These are phyloP conservation scores for Aplidium turbinatum DNA, from an alignment of 23 tunicate genomes.

Conservation along the genomic window DNA sequence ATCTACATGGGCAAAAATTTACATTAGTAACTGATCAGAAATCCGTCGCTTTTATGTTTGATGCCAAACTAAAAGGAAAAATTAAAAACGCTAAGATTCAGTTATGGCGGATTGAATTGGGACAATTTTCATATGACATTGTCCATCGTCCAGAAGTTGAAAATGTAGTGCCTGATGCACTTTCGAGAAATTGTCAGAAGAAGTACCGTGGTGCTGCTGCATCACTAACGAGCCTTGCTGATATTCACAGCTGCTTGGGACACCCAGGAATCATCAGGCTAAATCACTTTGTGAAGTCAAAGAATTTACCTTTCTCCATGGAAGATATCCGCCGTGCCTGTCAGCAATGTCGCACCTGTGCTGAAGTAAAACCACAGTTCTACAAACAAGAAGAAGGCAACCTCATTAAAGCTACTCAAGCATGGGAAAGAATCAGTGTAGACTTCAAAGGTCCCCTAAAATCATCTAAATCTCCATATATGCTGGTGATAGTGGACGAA, in stretches of 20 bases:
- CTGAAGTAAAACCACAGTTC: conserved; percentile 22
- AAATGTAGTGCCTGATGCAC: conserved; percentile 2
- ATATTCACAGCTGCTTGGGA: conserved; percentile 1
- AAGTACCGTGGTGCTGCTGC: not conserved
- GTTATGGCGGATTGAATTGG: conserved; percentile 34
- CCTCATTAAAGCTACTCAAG: not conserved
- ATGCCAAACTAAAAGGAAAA: conserved; percentile 4
- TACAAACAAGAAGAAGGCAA: not conserved
- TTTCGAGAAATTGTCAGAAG: no score
- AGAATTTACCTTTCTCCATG: conserved; percentile 6
- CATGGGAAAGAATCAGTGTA: conserved; percentile 16
- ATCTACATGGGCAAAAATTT: not conserved
- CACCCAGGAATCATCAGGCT: conserved; percentile 21
- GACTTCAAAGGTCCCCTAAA: conserved; percentile 14
- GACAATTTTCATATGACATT: conserved; percentile 10
- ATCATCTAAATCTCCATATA: not conserved
- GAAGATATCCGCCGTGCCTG: conserved; percentile 7
- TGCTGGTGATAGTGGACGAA: not conserved
- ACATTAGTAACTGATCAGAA: conserved; percentile 37
- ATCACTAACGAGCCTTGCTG: not conserved
- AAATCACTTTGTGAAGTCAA: not conserved
- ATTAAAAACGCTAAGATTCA: conserved; percentile 31
- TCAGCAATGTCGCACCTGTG: not conserved
- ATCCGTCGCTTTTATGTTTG: conserved; percentile 27
- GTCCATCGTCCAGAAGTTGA: conserved; percentile 23